phyloP scores from a whole-genome alignment of 1,140 invertebrate genomes.

The Harpegnathos saltator region DNA sequence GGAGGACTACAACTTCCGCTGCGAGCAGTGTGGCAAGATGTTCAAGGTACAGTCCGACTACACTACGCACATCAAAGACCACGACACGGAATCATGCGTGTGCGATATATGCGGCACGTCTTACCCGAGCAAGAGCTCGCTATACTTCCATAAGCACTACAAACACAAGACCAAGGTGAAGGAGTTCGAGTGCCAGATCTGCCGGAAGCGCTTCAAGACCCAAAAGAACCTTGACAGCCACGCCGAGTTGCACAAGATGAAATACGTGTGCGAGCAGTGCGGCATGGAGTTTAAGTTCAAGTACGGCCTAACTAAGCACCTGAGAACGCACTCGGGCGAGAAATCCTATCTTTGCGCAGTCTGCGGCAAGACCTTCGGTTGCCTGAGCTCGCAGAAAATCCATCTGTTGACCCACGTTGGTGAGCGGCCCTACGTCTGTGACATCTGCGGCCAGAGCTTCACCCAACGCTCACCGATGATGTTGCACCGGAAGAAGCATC shows the following conservation, averaged over 20 bases:
- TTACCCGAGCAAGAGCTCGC: slow-evolving; percentile 84
- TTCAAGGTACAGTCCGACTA: slow-evolving; percentile 86
- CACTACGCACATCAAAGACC: slow-evolving; percentile 85
- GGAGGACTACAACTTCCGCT: slow-evolving; percentile 86
- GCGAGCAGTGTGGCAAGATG: slow-evolving; percentile 88
- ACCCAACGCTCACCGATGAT: slow-evolving; percentile 85
- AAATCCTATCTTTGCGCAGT: slow-evolving; percentile 88
- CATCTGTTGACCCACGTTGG: slow-evolving; percentile 85
- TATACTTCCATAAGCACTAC: slow-evolving; percentile 82
- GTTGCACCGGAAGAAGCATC: slow-evolving; percentile 85
- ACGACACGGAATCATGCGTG: slow-evolving; percentile 83
- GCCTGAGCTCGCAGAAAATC: slow-evolving; percentile 83
- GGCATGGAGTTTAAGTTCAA: slow-evolving; percentile 88
- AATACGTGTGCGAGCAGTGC: slow-evolving; percentile 87
- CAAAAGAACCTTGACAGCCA: slow-evolving; percentile 84
- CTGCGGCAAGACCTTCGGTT: slow-evolving; percentile 88
- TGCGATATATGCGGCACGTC: slow-evolving; percentile 88
- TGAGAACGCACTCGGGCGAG: slow-evolving; percentile 89
- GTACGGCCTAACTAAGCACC: slow-evolving; percentile 88
- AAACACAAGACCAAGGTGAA: slow-evolving; percentile 85
- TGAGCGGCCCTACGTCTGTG: slow-evolving; percentile 86
- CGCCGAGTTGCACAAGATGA: slow-evolving; percentile 84
- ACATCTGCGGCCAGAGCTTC: slow-evolving; percentile 85
- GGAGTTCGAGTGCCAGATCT: slow-evolving; percentile 84
- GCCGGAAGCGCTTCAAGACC: slow-evolving; percentile 84